A percentile compares a stretch with the other conserved stretches of the same genome.
These are phyloP conservation scores for Magallana ariakensis DNA, from an alignment of 1,140 invertebrate species.

Conservation along the genomic window DNA sequence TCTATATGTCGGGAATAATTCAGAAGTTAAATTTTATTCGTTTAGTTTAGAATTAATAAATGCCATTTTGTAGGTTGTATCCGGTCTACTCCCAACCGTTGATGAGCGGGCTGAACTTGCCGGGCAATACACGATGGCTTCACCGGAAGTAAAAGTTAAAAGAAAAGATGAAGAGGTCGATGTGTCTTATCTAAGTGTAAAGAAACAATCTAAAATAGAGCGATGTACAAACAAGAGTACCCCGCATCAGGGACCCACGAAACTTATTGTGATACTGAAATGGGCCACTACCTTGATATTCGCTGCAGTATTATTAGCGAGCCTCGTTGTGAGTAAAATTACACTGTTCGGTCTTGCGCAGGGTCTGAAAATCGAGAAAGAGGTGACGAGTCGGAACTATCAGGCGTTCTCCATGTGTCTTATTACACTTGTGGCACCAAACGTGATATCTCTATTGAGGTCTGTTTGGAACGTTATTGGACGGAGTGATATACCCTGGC, in stretches of 20 bases:
- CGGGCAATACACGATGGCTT: not conserved
- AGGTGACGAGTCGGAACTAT: not conserved
- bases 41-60: too few relatives aligned
- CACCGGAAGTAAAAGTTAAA: not conserved
- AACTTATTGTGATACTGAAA: slow-evolving; percentile 44
- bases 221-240: not conserved
- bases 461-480: slow-evolving; percentile 38
- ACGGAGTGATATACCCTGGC: slow-evolving; percentile 44
- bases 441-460: slow-evolving; percentile 35
- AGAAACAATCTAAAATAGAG: not conserved
- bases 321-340: slow-evolving; percentile 43
- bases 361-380: not conserved
- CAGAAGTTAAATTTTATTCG: too few relatives aligned
- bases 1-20: too few relatives aligned
- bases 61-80: not conserved
- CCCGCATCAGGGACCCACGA: slow-evolving; percentile 29
- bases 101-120: not conserved
- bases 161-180: not conserved
- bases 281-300: slow-evolving; percentile 44
- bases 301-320: slow-evolving; percentile 24
- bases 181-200: not conserved
- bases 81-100: not conserved
- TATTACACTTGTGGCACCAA: slow-evolving; percentile 40
- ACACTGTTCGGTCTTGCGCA: slow-evolving; percentile 34
- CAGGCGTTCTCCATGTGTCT: slow-evolving; percentile 39